These are phyloP conservation scores for Danio rerio DNA, from an alignment of 2,113 vertebrate species.

Conservation along the genomic window GRCz12tu NC_133198.1:11389501-11390000, in stretches of 20 bases:
- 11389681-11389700: conserved; percentile 4
- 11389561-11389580: background rate
- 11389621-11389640: conserved; percentile 29
- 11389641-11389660: conserved; percentile 29
- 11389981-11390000: background rate
- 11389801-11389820: conserved; percentile 6
- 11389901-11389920: background rate
- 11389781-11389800: conserved; percentile 28
- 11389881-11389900: background rate
- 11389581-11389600: background rate
- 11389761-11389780: conserved; percentile 40
- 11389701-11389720: conserved; percentile 45
- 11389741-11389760: conserved; percentile 51
- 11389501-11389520: background rate
- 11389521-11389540: background rate
- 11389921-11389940: conserved; percentile 10
- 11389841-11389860: conserved; percentile 11
- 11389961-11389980: background rate
- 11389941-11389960: conserved; percentile 14
- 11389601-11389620: conserved; percentile 28
- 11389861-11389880: background rate
- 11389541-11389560: background rate
- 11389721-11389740: conserved; percentile 18
- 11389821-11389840: conserved; percentile 32
- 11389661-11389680: conserved; percentile 9